Base-by-base conservation (phyloP, 2,888 invertebrate species). In the Hypsopygia costalis region DNA sequence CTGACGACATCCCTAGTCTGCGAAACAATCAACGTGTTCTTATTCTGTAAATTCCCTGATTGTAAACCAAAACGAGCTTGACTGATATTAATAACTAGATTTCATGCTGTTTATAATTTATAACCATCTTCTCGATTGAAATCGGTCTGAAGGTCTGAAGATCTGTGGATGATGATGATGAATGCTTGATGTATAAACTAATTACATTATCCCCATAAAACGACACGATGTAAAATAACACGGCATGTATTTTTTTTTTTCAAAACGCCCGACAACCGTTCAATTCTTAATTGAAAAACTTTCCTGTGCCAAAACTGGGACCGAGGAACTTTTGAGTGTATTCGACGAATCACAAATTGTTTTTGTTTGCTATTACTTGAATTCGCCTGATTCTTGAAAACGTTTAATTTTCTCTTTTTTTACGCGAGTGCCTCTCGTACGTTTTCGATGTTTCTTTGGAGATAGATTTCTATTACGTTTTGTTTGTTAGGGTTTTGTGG, bases 251-350 rank as follows among this genome's bases (percentile, higher is more conserved):
- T 33, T 33, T 32, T 39, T 11, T 22, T 5, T 7, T 21, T 9
- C 2, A 25, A 16, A 27, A 28, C 39, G 33, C 11, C 22, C 51
- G 45, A 35, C 53, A 56, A 61, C 63, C 57, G 58, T 51, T 58
- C 52, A 47, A 43, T 44, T 59, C 60, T 58, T 81, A 81, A 82
- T 82, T 81, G 77, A 72, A 78, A 80, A 83, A 82, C 67, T 81
- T 82, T 69, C 58, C 44, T 62, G 51, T 51, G 52, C 51, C 57
- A 55, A 53, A 61, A 61, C 55, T 46, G 53, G 55, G 51, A 59
- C 52, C 40, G 52, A 47, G 53, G 55, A 66, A 68, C 62, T 70
- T 70, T 53, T 45, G 55, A 62, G 60, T 64, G 58, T 62, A 62
- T 72, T 68, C 63, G 46, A 43, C 58, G 69, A 69, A 70, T 73